Percentiles rank a stretch among this genome's conserved stretches.
These are phyloP conservation scores for Serranus cabrilla DNA, from an alignment of 2,797 vertebrate species.

Conservation along the genomic window DNA sequence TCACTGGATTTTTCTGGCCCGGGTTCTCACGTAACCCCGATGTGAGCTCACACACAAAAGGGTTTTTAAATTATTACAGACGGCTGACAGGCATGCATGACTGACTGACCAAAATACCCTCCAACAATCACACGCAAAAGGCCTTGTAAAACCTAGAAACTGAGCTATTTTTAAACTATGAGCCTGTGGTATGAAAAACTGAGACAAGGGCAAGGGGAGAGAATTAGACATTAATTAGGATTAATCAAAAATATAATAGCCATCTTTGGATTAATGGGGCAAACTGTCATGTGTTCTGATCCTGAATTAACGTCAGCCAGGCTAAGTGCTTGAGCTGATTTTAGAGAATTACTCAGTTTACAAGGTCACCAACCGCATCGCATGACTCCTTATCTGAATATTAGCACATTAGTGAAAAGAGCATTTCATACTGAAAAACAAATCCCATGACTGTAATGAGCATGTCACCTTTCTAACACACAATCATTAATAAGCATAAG, in stretches of 20 bases:
- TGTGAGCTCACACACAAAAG: conserved; percentile 48
- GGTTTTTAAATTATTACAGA: conserved; percentile 67
- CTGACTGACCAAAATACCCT: conserved; percentile 57
- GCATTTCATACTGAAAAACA: background rate
- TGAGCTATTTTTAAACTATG: conserved; percentile 53
- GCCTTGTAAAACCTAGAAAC: conserved; percentile 31
- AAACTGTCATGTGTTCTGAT: conserved; percentile 2
- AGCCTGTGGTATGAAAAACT: conserved; percentile 1
- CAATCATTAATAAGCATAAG: conserved; percentile 5
- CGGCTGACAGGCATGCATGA: conserved; percentile 65
- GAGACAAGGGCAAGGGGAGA: conserved; percentile 8
- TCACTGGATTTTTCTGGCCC: conserved; percentile 50
- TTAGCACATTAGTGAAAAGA: background rate
- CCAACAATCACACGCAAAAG: conserved; percentile 40
- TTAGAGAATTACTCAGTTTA: background rate
- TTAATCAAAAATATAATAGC: conserved; percentile 25
- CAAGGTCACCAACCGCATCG: background rate
- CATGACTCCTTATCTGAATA: background rate
- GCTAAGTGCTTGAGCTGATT: background rate
- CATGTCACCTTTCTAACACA: background rate
- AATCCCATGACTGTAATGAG: background rate
- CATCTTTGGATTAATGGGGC: conserved; percentile 4
- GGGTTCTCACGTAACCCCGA: conserved; percentile 37
- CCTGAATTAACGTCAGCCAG: background rate
- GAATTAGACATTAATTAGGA: conserved; percentile 21